Evolutionary conservation across 2,888 invertebrate genomes (phyloP).

Genomic region (Aricia artaxerxes): DNA sequence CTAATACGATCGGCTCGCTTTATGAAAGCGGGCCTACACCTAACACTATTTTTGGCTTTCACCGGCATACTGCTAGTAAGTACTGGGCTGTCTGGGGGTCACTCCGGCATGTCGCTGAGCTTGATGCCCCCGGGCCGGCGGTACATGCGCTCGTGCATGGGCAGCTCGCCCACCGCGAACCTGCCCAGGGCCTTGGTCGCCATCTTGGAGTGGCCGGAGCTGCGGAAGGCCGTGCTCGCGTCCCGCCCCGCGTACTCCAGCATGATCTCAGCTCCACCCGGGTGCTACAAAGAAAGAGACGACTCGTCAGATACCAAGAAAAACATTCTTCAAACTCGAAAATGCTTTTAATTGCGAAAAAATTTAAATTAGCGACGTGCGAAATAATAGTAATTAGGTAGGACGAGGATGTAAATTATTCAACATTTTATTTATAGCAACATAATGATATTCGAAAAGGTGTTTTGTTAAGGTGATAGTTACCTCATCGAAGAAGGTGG

Average conservation of each 20-base stretch:
- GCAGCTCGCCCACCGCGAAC: constrained; percentile 89
- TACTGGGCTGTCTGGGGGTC: constrained; percentile 35
- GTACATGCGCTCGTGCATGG: constrained; percentile 86
- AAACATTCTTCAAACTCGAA: background rate
- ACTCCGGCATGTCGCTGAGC: constrained; percentile 80
- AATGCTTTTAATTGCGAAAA: background rate
- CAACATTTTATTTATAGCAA: background rate
- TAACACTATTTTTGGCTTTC: background rate
- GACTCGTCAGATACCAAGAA: constrained; percentile 9
- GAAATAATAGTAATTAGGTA: background rate
- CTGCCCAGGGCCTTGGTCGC: constrained; percentile 84
- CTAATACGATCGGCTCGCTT: constrained; percentile 1
- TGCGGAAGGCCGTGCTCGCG: constrained; percentile 90
- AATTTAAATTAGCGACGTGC: background rate
- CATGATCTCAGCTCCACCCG: constrained; percentile 90
- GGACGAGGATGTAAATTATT: constrained; percentile 1
- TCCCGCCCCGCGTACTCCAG: constrained; percentile 92
- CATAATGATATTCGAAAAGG: background rate
- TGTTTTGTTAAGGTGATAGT: constrained; percentile 43
- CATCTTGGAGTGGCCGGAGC: constrained; percentile 86
- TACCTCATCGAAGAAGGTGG: constrained; percentile 86
- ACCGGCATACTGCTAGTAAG: background rate
- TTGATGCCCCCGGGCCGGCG: constrained; percentile 81
- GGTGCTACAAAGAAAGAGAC: constrained; percentile 81
- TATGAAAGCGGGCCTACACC: constrained; percentile 2